phyloP scores from a whole-genome alignment of 2,797 vertebrate species.

The Galago senegalensis region DNA sequence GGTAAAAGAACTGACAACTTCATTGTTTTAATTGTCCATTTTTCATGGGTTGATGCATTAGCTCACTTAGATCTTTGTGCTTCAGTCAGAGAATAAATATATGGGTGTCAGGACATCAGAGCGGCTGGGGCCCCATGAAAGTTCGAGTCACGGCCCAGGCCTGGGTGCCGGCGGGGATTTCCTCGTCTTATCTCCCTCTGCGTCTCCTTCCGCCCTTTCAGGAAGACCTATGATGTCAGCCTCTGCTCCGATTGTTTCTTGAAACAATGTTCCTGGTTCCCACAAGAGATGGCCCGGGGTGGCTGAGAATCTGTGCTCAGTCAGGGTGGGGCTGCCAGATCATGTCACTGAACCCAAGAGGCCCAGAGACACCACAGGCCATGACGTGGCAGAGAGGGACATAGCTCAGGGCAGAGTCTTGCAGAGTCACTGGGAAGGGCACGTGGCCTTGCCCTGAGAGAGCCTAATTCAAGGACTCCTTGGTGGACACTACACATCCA shows the following conservation, averaged over 20 bases:
- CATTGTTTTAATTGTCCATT: slow-evolving; percentile 90
- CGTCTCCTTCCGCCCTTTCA: slow-evolving; percentile 85
- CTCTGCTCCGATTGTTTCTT: slow-evolving; percentile 83
- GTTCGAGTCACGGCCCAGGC: slow-evolving; percentile 27
- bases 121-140: slow-evolving; percentile 80
- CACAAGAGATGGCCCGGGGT: slow-evolving; percentile 69
- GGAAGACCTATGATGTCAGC: slow-evolving; percentile 86
- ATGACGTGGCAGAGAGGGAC: not conserved
- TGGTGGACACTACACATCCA: not conserved
- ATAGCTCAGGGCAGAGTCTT: slow-evolving; percentile 19
- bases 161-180: not conserved
- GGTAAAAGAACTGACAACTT: slow-evolving; percentile 89
- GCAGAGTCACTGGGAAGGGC: not conserved
- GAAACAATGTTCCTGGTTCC: slow-evolving; percentile 84
- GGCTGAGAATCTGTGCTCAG: slow-evolving; percentile 13
- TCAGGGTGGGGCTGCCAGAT: slow-evolving; percentile 33
- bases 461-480: slow-evolving; percentile 1
- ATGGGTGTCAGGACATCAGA: slow-evolving; percentile 72
- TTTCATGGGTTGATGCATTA: slow-evolving; percentile 88
- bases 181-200: slow-evolving; percentile 80
- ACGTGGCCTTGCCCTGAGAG: not conserved
- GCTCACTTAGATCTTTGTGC: slow-evolving; percentile 85
- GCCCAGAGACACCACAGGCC: slow-evolving; percentile 11
- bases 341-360: not conserved
- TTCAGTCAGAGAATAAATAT: slow-evolving; percentile 83